phyloP scores from a whole-genome alignment of 2,888 invertebrate species.

The Ophioninae sp. region DNA sequence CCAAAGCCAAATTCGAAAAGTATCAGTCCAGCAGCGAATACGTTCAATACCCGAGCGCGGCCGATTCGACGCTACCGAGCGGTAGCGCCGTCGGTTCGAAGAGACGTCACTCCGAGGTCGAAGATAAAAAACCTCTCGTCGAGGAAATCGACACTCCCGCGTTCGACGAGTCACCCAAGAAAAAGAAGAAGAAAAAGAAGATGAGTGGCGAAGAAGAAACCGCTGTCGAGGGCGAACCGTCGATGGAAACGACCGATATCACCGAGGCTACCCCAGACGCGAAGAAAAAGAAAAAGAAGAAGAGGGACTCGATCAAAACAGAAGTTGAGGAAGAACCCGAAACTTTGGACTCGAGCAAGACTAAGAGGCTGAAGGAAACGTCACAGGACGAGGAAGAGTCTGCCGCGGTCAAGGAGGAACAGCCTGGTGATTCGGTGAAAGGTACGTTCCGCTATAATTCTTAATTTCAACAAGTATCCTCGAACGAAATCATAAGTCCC shows the following conservation, averaged over 20 bases:
- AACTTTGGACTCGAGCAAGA: constrained; percentile 1
- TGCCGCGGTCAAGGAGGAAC: neutral
- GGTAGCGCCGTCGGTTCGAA: constrained; percentile 77
- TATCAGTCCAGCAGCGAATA: constrained; percentile 92
- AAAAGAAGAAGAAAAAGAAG: constrained; percentile 76
- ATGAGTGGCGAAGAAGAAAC: constrained; percentile 77
- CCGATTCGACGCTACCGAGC: constrained; percentile 90
- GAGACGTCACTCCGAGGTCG: constrained; percentile 83
- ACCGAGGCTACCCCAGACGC: neutral
- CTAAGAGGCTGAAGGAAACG: constrained; percentile 40
- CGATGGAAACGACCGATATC: constrained; percentile 64
- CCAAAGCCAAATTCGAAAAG: constrained; percentile 95
- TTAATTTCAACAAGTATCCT: neutral
- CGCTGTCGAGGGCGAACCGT: constrained; percentile 28
- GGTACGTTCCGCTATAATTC: neutral
- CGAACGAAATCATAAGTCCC: neutral
- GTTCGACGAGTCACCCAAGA: constrained; percentile 27
- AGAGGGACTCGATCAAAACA: constrained; percentile 43
- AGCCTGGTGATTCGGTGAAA: constrained; percentile 8
- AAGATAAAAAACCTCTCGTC: constrained; percentile 76
- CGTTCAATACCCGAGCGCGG: constrained; percentile 89
- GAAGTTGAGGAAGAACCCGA: neutral
- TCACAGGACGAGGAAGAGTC: neutral
- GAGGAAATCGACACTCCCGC: constrained; percentile 73
- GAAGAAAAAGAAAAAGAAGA: constrained; percentile 65